phyloP scores from a whole-genome alignment of 2,113 vertebrate species.

The Podarcis cretensis region DNA sequence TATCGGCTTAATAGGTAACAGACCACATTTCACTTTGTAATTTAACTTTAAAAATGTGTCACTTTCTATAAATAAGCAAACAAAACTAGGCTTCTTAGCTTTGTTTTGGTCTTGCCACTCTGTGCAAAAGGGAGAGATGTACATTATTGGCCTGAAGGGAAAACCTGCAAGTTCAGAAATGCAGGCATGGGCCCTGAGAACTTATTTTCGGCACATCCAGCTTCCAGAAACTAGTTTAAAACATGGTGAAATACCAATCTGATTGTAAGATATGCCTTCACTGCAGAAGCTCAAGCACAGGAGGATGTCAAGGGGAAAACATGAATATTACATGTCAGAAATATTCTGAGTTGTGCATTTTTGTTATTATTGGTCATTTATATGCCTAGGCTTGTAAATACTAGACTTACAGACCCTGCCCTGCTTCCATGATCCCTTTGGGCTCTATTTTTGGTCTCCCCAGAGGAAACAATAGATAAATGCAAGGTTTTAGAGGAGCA shows the following conservation, averaged over 20 bases:
- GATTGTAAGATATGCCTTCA: no score
- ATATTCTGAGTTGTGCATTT: background rate
- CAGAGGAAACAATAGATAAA: background rate
- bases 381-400: background rate
- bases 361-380: background rate
- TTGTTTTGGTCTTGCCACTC: background rate
- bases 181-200: background rate
- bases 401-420: background rate
- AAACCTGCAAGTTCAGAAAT: background rate
- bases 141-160: background rate
- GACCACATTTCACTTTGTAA: background rate
- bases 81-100: background rate
- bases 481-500: background rate
- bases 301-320: background rate
- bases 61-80: background rate
- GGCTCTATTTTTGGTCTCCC: background rate
- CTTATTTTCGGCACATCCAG: no score
- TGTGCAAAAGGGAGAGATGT: background rate
- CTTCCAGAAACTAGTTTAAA: background rate
- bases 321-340: background rate
- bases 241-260: background rate
- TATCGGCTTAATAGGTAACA: slow-evolving; percentile 2
- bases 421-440: background rate
- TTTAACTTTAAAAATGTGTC: background rate
- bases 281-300: no score